Conservation (phyloP, 2,113 vertebrate genomes). For the Zosterops lateralis region DNA sequence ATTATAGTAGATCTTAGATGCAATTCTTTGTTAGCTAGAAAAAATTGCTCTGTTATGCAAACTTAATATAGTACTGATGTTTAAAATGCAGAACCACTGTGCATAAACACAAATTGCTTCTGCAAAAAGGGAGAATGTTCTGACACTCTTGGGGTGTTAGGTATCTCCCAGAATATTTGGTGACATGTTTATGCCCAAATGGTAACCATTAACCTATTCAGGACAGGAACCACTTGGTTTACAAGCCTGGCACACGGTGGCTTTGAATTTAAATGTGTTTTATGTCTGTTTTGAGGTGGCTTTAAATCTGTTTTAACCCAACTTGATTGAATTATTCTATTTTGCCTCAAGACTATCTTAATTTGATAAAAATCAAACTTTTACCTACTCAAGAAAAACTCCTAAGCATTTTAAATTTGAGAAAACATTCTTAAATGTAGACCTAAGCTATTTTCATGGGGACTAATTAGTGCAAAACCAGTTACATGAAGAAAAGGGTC, state of each 20-base stretch:
- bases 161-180: background rate
- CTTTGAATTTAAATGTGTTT: background rate
- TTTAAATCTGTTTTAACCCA: background rate
- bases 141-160: background rate
- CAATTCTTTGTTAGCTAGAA: background rate
- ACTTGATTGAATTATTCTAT: background rate
- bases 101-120: background rate
- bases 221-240: background rate
- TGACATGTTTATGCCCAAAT: background rate
- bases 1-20: background rate
- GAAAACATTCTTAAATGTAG: background rate
- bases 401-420: background rate
- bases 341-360: background rate
- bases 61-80: accelerated
- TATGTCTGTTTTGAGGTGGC: background rate
- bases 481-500: background rate
- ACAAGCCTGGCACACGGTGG: background rate
- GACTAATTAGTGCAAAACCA: background rate
- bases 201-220: background rate
- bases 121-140: background rate
- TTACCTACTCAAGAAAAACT: background rate
- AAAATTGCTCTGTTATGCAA: background rate
- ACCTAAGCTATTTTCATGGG: background rate
- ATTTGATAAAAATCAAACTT: background rate
- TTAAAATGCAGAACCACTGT: background rate